Evolutionary conservation across 92 coral and sea anemone species (phyloP).

Genomic region (Porites evermanni): DNA sequence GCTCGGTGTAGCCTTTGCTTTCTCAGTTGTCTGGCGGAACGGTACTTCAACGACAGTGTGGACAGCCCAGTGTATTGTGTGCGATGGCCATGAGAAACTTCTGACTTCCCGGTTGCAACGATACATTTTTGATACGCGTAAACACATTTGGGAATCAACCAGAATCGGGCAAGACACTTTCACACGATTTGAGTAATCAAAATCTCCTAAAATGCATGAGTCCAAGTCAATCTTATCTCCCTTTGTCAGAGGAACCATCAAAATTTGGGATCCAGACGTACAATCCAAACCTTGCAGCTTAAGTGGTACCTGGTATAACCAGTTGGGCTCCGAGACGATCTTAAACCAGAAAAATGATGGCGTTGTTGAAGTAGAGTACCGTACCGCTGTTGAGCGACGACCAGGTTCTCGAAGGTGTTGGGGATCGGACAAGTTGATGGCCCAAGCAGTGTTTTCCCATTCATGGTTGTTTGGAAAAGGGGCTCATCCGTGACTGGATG

Average conservation of each 20-base stretch:
- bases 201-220: slow-evolving; percentile 62
- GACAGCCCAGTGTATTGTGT: slow-evolving; percentile 94
- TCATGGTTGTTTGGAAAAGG: slow-evolving; percentile 86
- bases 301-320: slow-evolving; percentile 89
- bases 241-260: slow-evolving; percentile 2
- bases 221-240: slow-evolving; percentile 44
- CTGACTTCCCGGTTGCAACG: slow-evolving; percentile 95
- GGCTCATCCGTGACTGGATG: slow-evolving; percentile 97
- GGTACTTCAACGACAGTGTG: slow-evolving; percentile 93
- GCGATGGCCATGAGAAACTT: slow-evolving; percentile 88
- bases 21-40: slow-evolving; percentile 91
- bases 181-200: slow-evolving; percentile 73
- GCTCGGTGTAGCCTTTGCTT: slow-evolving; percentile 86
- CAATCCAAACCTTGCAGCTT: slow-evolving; percentile 77
- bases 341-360: slow-evolving; percentile 60
- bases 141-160: slow-evolving; percentile 96
- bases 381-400: slow-evolving; percentile 94
- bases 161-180: slow-evolving; percentile 77
- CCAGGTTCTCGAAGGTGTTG: slow-evolving; percentile 81
- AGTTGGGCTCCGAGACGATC: slow-evolving; percentile 91
- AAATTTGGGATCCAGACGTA: slow-evolving; percentile 28
- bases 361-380: slow-evolving; percentile 85
- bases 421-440: slow-evolving; percentile 76
- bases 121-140: slow-evolving; percentile 79
- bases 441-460: slow-evolving; percentile 79